phyloP scores from a whole-genome alignment of 2,797 vertebrate genomes.

The Hemibagrus guttatus region DNA sequence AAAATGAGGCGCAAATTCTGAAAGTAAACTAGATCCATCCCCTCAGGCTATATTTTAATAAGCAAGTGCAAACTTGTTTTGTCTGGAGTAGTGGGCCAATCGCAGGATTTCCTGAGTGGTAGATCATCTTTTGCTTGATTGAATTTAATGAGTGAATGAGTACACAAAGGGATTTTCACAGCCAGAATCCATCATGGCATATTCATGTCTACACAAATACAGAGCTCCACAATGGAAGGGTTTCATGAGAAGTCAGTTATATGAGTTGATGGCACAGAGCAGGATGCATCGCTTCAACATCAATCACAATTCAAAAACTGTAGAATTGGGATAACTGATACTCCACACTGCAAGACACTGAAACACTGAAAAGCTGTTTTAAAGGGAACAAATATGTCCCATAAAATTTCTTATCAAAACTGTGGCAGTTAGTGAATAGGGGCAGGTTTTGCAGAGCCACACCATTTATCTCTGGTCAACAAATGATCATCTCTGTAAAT shows the following conservation, averaged over 20 bases:
- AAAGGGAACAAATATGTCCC: neutral
- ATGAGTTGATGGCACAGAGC: neutral
- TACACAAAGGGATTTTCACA: slow-evolving; percentile 44
- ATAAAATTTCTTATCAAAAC: neutral
- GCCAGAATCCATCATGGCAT: slow-evolving; percentile 46
- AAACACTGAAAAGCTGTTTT: neutral
- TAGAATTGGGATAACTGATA: neutral
- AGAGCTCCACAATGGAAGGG: neutral
- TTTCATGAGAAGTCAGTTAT: neutral
- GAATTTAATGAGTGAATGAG: slow-evolving; percentile 51
- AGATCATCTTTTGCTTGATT: slow-evolving; percentile 58
- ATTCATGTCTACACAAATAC: slow-evolving; percentile 38
- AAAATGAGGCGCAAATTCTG: slow-evolving; percentile 50
- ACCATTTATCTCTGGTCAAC: neutral
- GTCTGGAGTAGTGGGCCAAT: slow-evolving; percentile 51
- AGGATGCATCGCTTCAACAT: slow-evolving; percentile 5
- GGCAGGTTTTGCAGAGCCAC: neutral
- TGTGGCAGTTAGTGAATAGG: neutral
- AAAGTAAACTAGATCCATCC: slow-evolving; percentile 54
- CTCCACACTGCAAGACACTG: neutral
- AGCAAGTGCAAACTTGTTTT: slow-evolving; percentile 51
- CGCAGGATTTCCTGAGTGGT: slow-evolving; percentile 56
- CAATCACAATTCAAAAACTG: neutral
- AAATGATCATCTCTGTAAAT: neutral
- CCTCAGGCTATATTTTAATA: slow-evolving; percentile 60